A percentile compares a stretch with the other conserved stretches of the same genome.
These are phyloP conservation scores for Acrocephalus arundinaceus DNA, from an alignment of 2,113 vertebrate species.

Conservation along the genomic window DNA sequence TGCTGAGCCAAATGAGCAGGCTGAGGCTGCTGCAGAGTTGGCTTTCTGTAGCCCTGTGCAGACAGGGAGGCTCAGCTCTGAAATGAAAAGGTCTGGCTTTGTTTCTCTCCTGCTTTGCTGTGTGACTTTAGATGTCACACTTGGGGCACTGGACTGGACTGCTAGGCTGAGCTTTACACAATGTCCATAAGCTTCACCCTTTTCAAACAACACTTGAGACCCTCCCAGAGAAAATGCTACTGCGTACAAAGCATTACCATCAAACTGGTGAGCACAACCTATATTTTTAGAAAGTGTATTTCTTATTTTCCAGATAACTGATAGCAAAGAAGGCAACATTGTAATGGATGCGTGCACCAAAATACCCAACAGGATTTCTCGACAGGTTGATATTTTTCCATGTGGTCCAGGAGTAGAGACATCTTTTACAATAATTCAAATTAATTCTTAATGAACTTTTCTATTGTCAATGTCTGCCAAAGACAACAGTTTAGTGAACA, in stretches of 20 bases:
- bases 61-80: background rate
- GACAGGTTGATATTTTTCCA: background rate
- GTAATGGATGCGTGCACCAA: background rate
- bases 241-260: background rate
- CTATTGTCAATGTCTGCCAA: background rate
- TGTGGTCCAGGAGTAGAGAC: background rate
- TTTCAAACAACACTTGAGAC: background rate
- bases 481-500: background rate
- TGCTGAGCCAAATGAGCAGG: background rate
- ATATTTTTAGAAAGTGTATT: rapidly evolving
- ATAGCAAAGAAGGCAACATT: background rate
- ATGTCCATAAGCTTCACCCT: background rate
- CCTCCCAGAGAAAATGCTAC: background rate
- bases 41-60: background rate
- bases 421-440: background rate
- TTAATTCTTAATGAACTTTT: background rate
- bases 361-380: background rate
- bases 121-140: background rate
- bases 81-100: background rate
- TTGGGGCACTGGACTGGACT: background rate
- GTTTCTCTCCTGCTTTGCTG: background rate
- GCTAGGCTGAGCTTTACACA: background rate
- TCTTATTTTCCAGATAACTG: background rate
- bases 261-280: background rate
- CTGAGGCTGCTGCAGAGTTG: background rate